phyloP scores from a whole-genome alignment of 2,888 invertebrate genomes.

The Byasa hedistus region DNA sequence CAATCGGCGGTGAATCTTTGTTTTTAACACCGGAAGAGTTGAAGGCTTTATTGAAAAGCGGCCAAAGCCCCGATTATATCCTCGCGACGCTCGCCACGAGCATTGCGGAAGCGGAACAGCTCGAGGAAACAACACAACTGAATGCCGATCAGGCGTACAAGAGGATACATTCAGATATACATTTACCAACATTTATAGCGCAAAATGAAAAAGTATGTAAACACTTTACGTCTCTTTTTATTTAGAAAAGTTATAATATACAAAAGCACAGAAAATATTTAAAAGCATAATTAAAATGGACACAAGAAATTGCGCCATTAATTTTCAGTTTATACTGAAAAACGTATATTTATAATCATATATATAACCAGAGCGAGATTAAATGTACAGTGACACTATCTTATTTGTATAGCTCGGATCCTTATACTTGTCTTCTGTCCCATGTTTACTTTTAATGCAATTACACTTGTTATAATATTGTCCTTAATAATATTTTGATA shows the following conservation, averaged over 20 bases:
- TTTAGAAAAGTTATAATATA: background rate
- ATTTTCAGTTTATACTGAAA: no score
- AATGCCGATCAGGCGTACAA: conserved; percentile 62
- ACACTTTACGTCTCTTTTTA: background rate
- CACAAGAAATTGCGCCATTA: no score
- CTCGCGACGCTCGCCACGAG: conserved; percentile 81
- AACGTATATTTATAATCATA: no score
- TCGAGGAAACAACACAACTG: conserved; percentile 67
- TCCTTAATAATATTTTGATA: no score
- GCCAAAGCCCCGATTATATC: conserved; percentile 83
- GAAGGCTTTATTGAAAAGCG: conserved; percentile 83
- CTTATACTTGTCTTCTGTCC: no score
- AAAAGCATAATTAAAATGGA: no score
- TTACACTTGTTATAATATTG: no score
- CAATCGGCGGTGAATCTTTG: conserved; percentile 70
- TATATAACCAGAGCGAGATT: no score
- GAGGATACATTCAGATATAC: conserved; percentile 83
- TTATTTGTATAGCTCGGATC: no score
- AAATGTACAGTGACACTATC: no score
- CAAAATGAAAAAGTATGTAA: conserved; percentile 82
- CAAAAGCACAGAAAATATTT: background rate
- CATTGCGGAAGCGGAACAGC: conserved; percentile 71
- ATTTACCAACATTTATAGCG: conserved; percentile 88
- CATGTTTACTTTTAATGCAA: no score
- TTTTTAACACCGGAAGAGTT: conserved; percentile 83